Evolutionary conservation across 2,888 invertebrate genomes (phyloP).

Genomic region (Caenorhabditis becei): DNA sequence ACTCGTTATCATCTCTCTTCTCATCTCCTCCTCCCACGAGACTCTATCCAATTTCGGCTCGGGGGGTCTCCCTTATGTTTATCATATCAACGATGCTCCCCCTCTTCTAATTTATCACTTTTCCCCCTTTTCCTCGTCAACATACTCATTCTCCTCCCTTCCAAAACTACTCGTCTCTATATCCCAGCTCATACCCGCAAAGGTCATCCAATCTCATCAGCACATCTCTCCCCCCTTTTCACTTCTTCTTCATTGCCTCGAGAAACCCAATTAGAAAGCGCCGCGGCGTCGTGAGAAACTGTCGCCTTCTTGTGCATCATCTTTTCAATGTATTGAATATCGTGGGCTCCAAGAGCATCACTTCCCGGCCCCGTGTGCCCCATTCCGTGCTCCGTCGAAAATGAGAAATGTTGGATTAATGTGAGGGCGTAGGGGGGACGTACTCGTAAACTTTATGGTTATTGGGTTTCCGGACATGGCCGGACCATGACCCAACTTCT

Average conservation of each 20-base stretch:
- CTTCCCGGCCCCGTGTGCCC: constrained; percentile 15
- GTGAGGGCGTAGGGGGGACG: constrained; percentile 32
- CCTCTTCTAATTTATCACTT: constrained; percentile 24
- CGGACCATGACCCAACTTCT: constrained; percentile 22
- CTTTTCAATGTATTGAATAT: constrained; percentile 57
- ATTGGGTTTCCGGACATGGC: constrained; percentile 41
- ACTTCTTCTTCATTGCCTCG: constrained; percentile 18
- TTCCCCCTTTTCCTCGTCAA: not conserved
- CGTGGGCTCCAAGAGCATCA: constrained; percentile 10
- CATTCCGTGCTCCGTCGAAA: constrained; percentile 20
- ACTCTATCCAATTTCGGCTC: no score
- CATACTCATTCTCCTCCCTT: not conserved
- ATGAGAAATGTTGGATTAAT: constrained; percentile 52
- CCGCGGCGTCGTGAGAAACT: constrained; percentile 54
- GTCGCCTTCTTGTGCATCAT: constrained; percentile 34
- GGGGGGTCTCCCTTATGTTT: constrained; percentile 21
- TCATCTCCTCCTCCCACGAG: no score
- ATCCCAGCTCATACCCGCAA: constrained; percentile 18
- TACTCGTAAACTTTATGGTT: constrained; percentile 59
- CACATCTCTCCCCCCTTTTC: constrained; percentile 39
- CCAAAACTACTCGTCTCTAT: constrained; percentile 9
- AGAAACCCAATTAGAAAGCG: constrained; percentile 62
- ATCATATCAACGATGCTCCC: constrained; percentile 49
- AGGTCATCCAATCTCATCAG: constrained; percentile 60
- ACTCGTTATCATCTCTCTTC: no score